These are phyloP conservation scores for Andinoacara biseriatus DNA, from an alignment of 2,113 vertebrate species.

Conservation along the genomic window DNA sequence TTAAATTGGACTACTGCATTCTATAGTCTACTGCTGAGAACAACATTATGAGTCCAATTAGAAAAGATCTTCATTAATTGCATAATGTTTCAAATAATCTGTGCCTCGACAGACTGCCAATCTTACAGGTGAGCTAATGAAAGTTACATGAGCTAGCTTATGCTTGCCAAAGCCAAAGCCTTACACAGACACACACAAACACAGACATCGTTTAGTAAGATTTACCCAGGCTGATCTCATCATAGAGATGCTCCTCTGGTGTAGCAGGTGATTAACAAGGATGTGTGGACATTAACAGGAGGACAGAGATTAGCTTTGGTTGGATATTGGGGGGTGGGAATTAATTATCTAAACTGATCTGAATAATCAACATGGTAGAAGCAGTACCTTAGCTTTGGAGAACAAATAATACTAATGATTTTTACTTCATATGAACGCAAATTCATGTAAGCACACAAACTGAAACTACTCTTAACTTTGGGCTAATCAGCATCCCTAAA, in stretches of 20 bases:
- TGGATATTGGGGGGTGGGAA: not conserved
- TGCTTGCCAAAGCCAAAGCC: not conserved
- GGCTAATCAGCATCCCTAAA: not conserved
- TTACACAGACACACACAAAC: constrained; percentile 5
- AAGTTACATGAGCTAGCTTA: constrained; percentile 7
- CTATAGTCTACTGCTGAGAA: constrained; percentile 5
- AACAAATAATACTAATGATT: constrained; percentile 3
- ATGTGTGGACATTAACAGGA: constrained; percentile 39
- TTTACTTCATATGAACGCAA: not conserved
- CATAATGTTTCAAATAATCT: not conserved
- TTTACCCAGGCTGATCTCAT: constrained; percentile 67
- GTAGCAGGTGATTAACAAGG: constrained; percentile 46
- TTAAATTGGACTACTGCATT: not conserved
- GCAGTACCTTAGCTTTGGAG: not conserved
- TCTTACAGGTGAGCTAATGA: constrained; percentile 18
- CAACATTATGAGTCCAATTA: not conserved
- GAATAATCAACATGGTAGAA: constrained; percentile 26
- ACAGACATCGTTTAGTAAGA: constrained; percentile 16
- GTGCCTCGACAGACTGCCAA: not conserved
- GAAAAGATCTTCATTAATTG: constrained; percentile 7
- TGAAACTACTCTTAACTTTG: not conserved
- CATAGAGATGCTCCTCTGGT: constrained; percentile 60
- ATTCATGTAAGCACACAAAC: not conserved
- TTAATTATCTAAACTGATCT: constrained; percentile 13
- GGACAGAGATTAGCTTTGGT: constrained; percentile 31